Percentiles rank a stretch among this genome's conserved stretches.
Conservation (phyloP, 35 echinoderm and acorn worm species). For the Chiridota heheva region DNA sequence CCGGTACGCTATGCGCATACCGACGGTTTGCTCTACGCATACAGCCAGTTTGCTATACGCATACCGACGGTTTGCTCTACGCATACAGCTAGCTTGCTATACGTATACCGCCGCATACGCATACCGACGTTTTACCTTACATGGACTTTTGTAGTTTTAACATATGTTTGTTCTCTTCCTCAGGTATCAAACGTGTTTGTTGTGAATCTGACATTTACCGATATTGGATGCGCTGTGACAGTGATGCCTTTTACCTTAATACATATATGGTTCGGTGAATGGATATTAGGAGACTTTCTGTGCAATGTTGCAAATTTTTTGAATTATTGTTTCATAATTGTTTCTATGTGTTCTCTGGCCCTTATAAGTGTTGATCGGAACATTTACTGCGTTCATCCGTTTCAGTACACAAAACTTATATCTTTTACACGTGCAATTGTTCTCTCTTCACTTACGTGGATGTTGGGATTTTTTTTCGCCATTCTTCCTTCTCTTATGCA, state of each 20-base stretch:
- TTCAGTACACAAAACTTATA: slow-evolving; percentile 58
- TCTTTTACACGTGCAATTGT: slow-evolving; percentile 30
- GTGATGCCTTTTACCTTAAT: slow-evolving; percentile 84
- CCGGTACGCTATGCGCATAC: too few species aligned
- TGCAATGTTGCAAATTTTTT: slow-evolving; percentile 80
- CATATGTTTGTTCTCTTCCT: not conserved
- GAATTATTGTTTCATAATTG: slow-evolving; percentile 95
- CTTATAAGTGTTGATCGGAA: slow-evolving; percentile 76
- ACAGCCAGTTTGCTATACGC: too few species aligned
- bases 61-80: too few species aligned
- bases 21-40: too few species aligned
- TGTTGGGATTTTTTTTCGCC: slow-evolving; percentile 59
- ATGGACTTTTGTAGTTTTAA: too few species aligned
- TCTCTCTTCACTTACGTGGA: slow-evolving; percentile 33
- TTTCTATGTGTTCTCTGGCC: slow-evolving; percentile 83
- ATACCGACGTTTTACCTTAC: too few species aligned
- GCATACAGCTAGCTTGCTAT: too few species aligned
- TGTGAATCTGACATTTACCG: slow-evolving; percentile 75
- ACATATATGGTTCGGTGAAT: slow-evolving; percentile 55
- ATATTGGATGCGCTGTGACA: slow-evolving; percentile 62
- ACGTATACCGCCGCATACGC: too few species aligned
- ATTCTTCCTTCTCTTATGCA: slow-evolving; percentile 32
- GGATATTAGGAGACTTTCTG: slow-evolving; percentile 59
- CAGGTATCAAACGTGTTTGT: slow-evolving; percentile 73
- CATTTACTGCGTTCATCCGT: slow-evolving; percentile 73